These are phyloP conservation scores for Cosmia trapezina DNA, from an alignment of 2,888 invertebrate genomes.

Conservation along the genomic window DNA sequence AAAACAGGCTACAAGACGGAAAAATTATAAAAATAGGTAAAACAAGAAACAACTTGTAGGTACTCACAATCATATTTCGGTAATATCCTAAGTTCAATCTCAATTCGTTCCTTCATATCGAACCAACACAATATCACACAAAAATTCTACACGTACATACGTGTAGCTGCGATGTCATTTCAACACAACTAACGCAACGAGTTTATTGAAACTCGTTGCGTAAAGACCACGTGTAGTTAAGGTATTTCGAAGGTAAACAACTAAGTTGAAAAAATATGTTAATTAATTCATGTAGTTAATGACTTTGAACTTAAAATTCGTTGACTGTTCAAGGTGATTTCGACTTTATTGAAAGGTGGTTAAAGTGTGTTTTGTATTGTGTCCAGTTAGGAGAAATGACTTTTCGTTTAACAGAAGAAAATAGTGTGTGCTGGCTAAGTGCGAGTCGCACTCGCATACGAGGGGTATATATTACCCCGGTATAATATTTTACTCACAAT, in stretches of 20 bases:
- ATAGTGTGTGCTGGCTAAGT: background rate
- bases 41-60: no score
- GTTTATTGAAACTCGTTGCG: constrained; percentile 14
- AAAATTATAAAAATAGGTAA: no score
- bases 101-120: constrained; percentile 34
- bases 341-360: fast-evolving
- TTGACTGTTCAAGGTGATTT: constrained; percentile 12
- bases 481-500: no score
- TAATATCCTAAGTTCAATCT: constrained; percentile 27
- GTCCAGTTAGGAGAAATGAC: background rate
- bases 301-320: background rate
- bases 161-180: constrained; percentile 15
- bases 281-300: constrained; percentile 23
- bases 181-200: constrained; percentile 14
- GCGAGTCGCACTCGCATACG: no score
- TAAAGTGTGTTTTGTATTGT: constrained; percentile 12
- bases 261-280: constrained; percentile 40
- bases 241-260: constrained; percentile 45
- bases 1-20: no score
- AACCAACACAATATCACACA: constrained; percentile 11
- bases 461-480: no score
- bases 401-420: background rate
- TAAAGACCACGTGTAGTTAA: constrained; percentile 40
- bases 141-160: background rate
- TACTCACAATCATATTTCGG: constrained; percentile 37